A percentile compares a stretch with the other conserved stretches of the same genome.
These are phyloP conservation scores for Hypotaenidia philippensis DNA, from an alignment of 2,797 vertebrate species.

Conservation along the genomic window DNA sequence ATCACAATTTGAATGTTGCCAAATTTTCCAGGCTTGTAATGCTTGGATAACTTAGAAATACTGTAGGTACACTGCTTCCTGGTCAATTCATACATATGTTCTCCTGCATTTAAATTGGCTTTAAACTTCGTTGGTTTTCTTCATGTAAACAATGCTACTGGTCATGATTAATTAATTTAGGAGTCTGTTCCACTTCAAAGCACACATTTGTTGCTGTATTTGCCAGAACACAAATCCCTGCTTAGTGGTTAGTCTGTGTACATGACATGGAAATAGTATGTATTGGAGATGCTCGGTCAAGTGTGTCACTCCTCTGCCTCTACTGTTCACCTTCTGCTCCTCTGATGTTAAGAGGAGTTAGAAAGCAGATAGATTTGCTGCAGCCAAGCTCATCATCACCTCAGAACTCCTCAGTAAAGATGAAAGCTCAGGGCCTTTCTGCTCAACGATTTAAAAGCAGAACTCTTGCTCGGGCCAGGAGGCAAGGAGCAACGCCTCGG, in stretches of 20 bases:
- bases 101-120: neutral
- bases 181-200: neutral
- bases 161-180: neutral
- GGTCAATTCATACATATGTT: neutral
- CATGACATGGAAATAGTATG: neutral
- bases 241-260: neutral
- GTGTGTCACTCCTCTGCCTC: neutral
- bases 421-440: neutral
- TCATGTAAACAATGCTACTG: rapidly evolving
- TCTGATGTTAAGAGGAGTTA: neutral
- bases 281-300: neutral
- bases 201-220: neutral
- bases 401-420: neutral
- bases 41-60: neutral
- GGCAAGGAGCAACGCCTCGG: too few species aligned
- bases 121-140: neutral
- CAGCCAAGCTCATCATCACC: rapidly evolving
- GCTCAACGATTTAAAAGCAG: neutral
- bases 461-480: too few species aligned
- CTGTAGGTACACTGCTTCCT: neutral
- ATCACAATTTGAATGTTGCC: neutral
- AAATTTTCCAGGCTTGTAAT: neutral
- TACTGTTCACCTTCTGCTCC: neutral
- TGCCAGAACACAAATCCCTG: neutral
- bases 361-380: rapidly evolving